These are phyloP conservation scores for Silvanus unidentatus DNA, from an alignment of 2,888 invertebrate species.

Conservation along the genomic window DNA sequence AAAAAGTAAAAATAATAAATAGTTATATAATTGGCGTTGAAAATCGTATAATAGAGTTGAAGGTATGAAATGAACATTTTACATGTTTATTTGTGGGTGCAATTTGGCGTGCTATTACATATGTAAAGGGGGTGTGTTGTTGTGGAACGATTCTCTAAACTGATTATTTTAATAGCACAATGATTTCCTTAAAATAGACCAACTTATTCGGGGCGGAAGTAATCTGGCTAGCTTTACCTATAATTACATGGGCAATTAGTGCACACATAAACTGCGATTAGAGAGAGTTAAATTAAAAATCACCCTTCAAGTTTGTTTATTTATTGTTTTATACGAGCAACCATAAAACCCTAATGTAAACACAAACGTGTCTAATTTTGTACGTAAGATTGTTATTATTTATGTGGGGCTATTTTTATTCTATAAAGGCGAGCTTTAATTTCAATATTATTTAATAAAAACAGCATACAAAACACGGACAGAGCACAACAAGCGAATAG, in stretches of 20 bases:
- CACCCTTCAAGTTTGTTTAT: neutral
- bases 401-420: too few relatives aligned
- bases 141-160: slow-evolving; percentile 13
- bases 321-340: too few relatives aligned
- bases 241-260: slow-evolving; percentile 26
- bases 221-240: slow-evolving; percentile 23
- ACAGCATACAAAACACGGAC: too few relatives aligned
- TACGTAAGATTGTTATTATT: too few relatives aligned
- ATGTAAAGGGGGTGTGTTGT: slow-evolving; percentile 20
- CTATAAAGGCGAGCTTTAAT: too few relatives aligned
- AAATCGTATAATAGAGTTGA: neutral
- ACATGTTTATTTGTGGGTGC: slow-evolving; percentile 2
- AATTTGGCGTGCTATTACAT: slow-evolving; percentile 23
- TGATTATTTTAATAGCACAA: slow-evolving; percentile 25
- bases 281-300: slow-evolving; percentile 12
- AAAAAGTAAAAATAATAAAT: neutral
- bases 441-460: too few relatives aligned
- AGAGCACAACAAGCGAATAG: too few relatives aligned
- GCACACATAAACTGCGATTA: slow-evolving; percentile 15
- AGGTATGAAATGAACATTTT: too few relatives aligned
- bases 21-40: slow-evolving; percentile 2
- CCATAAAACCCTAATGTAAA: too few relatives aligned
- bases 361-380: too few relatives aligned
- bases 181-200: slow-evolving; percentile 27
- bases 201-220: slow-evolving; percentile 20